These are phyloP conservation scores for Noctua janthina DNA, from an alignment of 2,888 invertebrate species.

Conservation along the genomic window DNA sequence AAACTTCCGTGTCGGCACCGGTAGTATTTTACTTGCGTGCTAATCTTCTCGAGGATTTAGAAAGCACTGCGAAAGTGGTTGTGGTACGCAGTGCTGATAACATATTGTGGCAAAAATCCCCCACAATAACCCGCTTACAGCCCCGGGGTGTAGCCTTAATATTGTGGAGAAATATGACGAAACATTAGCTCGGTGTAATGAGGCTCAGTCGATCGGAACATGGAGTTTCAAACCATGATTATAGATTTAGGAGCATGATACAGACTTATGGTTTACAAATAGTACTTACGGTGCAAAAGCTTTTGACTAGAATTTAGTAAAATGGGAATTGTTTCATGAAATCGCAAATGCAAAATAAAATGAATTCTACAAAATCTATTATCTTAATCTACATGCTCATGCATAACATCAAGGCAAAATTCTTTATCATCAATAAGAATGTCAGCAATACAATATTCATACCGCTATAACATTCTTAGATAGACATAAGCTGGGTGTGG, in stretches of 20 bases:
- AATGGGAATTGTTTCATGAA: background rate
- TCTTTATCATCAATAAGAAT: constrained; percentile 7
- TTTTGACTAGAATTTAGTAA: constrained; percentile 4
- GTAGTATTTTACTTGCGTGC: constrained; percentile 73
- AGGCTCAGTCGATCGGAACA: constrained; percentile 54
- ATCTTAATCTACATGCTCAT: background rate
- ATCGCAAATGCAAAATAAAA: background rate
- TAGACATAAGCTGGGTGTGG: constrained; percentile 55
- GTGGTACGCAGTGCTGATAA: constrained; percentile 78
- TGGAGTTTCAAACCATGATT: constrained; percentile 58
- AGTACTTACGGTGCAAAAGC: background rate
- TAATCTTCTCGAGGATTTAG: constrained; percentile 85
- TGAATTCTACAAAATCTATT: background rate
- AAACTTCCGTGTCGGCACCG: constrained; percentile 68
- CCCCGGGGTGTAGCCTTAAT: constrained; percentile 72
- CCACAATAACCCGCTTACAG: constrained; percentile 75
- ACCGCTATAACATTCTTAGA: constrained; percentile 22
- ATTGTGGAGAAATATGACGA: constrained; percentile 62
- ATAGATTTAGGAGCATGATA: constrained; percentile 59
- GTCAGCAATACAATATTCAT: constrained; percentile 10
- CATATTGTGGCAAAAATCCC: constrained; percentile 83
- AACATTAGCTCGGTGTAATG: constrained; percentile 59
- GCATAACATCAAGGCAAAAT: background rate
- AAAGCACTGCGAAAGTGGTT: constrained; percentile 83
- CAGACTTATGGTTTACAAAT: constrained; percentile 47